These are phyloP conservation scores for Acrossocheilus wenchowensis DNA, from an alignment of 2,797 vertebrate species.

Conservation along the genomic window DNA sequence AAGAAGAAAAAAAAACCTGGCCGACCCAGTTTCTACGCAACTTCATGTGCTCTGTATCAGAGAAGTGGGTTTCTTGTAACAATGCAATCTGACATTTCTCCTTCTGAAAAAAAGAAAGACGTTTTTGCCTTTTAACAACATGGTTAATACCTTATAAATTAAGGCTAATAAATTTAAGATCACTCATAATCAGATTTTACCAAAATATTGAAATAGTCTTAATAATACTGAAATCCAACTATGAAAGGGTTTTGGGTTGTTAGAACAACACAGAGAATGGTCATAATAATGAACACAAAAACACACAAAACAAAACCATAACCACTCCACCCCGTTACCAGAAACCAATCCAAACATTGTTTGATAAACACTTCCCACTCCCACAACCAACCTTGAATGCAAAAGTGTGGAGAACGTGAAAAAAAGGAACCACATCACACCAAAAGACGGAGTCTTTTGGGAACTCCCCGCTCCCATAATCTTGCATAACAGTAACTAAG, in stretches of 20 bases:
- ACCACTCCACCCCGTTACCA: neutral
- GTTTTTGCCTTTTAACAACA: constrained; percentile 28
- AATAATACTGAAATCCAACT: neutral
- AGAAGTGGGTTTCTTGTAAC: constrained; percentile 24
- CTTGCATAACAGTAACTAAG: too few species aligned
- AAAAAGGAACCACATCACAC: neutral
- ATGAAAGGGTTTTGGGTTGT: neutral
- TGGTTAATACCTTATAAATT: constrained; percentile 32
- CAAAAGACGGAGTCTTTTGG: neutral
- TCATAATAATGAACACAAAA: neutral
- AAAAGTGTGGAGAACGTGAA: neutral
- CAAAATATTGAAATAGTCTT: neutral
- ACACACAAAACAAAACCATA: neutral
- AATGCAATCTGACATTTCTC: constrained; percentile 26
- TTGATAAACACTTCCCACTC: neutral
- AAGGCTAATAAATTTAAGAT: constrained; percentile 25
- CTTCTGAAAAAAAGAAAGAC: constrained; percentile 1
- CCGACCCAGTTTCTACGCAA: constrained; percentile 26
- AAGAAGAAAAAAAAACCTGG: constrained; percentile 18
- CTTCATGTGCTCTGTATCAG: constrained; percentile 30
- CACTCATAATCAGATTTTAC: constrained; percentile 4
- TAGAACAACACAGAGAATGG: neutral
- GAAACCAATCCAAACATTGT: neutral
- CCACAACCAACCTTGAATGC: neutral
- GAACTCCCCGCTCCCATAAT: too few species aligned